Evolutionary conservation across 2,113 vertebrate species (phyloP).

Genomic region (Gallinago paraguaiae): DNA sequence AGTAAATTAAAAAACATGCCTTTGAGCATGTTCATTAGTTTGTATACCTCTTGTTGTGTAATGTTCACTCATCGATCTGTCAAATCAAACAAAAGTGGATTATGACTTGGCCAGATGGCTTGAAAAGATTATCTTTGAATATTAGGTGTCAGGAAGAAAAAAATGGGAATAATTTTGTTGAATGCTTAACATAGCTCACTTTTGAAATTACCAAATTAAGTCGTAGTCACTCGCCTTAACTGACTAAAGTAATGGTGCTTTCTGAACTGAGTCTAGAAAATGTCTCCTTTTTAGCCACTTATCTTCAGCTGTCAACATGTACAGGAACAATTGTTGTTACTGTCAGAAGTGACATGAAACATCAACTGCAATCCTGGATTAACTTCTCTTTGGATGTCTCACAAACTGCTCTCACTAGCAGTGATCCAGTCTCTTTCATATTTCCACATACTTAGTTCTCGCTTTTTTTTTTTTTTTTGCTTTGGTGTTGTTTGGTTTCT

Average conservation of each 20-base stretch:
- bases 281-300: constrained; percentile 15
- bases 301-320: constrained; percentile 60
- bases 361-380: constrained; percentile 54
- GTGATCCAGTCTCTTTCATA: not conserved
- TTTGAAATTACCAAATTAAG: constrained; percentile 31
- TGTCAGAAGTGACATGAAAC: constrained; percentile 64
- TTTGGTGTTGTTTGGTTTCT: too few relatives aligned
- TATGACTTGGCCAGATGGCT: constrained; percentile 21
- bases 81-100: constrained; percentile 16
- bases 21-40: not conserved
- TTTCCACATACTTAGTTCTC: not conserved
- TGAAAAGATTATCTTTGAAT: constrained; percentile 11
- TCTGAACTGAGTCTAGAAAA: constrained; percentile 16
- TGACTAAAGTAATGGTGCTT: not conserved
- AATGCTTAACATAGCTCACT: not conserved
- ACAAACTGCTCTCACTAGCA: not conserved
- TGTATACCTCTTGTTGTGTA: not conserved
- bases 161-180: constrained; percentile 12
- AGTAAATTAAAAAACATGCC: not conserved
- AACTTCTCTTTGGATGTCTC: constrained; percentile 30
- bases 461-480: not conserved
- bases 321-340: constrained; percentile 40
- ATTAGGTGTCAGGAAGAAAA: constrained; percentile 7
- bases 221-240: not conserved
- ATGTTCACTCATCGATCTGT: not conserved